Conservation (phyloP, 2,113 vertebrate genomes). For the Rhinolophus sinicus region DNA sequence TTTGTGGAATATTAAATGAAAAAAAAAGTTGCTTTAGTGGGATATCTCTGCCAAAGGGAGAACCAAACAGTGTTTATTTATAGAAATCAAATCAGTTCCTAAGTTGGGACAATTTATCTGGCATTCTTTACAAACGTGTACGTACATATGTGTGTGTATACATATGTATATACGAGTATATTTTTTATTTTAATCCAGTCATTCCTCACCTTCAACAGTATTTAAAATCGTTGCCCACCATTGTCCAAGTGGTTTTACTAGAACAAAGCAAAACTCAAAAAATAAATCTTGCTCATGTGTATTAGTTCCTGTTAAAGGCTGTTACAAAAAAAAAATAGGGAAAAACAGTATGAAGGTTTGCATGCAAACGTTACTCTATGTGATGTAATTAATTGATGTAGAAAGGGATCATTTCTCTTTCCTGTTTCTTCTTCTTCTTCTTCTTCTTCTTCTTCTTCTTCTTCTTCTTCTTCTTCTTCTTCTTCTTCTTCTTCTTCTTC, state of each 20-base stretch:
- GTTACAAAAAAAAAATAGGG: background rate
- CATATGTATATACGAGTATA: too few species aligned
- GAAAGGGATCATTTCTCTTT: background rate
- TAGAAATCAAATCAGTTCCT: background rate
- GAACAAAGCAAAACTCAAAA: background rate
- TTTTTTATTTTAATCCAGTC: background rate
- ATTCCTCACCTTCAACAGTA: background rate
- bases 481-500: background rate
- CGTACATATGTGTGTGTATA: background rate
- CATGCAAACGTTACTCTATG: background rate
- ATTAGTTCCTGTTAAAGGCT: background rate
- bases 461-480: too few species aligned
- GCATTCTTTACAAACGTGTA: background rate
- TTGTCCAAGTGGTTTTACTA: background rate
- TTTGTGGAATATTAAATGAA: constrained; percentile 6
- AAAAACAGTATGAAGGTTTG: background rate
- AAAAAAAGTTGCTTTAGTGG: background rate
- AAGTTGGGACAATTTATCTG: fast-evolving
- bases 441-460: background rate
- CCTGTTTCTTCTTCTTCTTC: too few species aligned
- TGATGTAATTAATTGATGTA: background rate
- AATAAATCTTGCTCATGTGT: background rate
- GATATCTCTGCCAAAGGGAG: background rate
- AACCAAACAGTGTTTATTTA: background rate
- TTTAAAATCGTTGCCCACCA: background rate